These are phyloP conservation scores for Elephas maximus DNA, from an alignment of 2,113 vertebrate genomes.

Conservation along the genomic window DNA sequence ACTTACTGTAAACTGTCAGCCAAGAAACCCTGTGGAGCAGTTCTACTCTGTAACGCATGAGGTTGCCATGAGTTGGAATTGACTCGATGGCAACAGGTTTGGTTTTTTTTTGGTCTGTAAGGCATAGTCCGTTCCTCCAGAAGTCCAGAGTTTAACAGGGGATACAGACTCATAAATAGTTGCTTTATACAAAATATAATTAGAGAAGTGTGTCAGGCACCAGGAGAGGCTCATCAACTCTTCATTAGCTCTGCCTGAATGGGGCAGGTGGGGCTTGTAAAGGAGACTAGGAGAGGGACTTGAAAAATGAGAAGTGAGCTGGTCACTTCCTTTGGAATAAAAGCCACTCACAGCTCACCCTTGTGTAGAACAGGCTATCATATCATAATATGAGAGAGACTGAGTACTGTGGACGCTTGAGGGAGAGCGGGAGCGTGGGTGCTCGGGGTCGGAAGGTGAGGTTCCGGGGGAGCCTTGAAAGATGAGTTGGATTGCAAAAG, in stretches of 20 bases:
- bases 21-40: not conserved
- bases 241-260: not conserved
- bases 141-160: not conserved
- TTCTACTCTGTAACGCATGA: not conserved
- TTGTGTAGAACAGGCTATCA: not conserved
- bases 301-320: not conserved
- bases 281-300: constrained; percentile 5
- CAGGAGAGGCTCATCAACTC: not conserved
- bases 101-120: not conserved
- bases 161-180: not conserved
- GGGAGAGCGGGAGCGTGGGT: not conserved
- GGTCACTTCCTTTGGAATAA: not conserved
- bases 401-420: not conserved
- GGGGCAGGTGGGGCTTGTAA: not conserved
- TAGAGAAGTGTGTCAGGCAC: not conserved
- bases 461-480: not conserved
- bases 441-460: not conserved
- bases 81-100: not conserved
- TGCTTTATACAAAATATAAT: not conserved
- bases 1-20: not conserved
- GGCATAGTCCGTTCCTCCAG: not conserved
- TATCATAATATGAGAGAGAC: not conserved
- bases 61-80: not conserved
- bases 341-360: not conserved
- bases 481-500: not conserved